These are phyloP conservation scores for Synodontis membranacea DNA, from an alignment of 2,113 vertebrate species.

Conservation along the genomic window DNA sequence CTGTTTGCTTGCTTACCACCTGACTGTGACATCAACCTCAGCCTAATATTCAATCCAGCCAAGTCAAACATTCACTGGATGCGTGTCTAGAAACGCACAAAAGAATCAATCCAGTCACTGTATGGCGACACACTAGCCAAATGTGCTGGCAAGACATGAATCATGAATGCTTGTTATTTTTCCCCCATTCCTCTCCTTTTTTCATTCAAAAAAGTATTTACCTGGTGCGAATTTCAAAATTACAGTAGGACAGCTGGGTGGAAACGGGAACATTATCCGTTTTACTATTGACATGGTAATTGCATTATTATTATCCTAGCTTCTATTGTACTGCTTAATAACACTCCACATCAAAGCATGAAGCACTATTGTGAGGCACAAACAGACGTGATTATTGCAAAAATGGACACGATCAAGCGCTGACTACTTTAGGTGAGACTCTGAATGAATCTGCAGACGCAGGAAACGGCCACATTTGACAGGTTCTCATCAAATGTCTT, in stretches of 20 bases:
- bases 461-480: neutral
- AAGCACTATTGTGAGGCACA: slow-evolving; percentile 33
- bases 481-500: neutral
- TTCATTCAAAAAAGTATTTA: neutral
- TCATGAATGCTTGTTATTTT: slow-evolving; percentile 2
- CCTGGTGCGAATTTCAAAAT: neutral
- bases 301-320: slow-evolving; percentile 31
- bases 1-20: slow-evolving; percentile 54
- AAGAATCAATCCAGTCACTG: slow-evolving; percentile 7
- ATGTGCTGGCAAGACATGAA: neutral
- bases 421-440: neutral
- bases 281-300: slow-evolving; percentile 47
- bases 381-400: slow-evolving; percentile 32
- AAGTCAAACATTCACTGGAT: neutral
- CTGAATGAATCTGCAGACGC: neutral
- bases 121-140: neutral
- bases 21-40: slow-evolving; percentile 62
- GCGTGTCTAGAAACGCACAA: slow-evolving; percentile 19
- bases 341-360: slow-evolving; percentile 43
- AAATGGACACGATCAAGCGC: slow-evolving; percentile 4
- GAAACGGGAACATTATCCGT: slow-evolving; percentile 28
- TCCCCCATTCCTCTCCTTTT: neutral
- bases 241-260: neutral
- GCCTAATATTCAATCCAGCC: slow-evolving; percentile 58
- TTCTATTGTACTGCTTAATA: slow-evolving; percentile 41